Percentiles rank a stretch among this genome's conserved stretches.
Evolutionary conservation across 2,113 vertebrate genomes (phyloP).

Genomic region (Deroptyus accipitrinus): DNA sequence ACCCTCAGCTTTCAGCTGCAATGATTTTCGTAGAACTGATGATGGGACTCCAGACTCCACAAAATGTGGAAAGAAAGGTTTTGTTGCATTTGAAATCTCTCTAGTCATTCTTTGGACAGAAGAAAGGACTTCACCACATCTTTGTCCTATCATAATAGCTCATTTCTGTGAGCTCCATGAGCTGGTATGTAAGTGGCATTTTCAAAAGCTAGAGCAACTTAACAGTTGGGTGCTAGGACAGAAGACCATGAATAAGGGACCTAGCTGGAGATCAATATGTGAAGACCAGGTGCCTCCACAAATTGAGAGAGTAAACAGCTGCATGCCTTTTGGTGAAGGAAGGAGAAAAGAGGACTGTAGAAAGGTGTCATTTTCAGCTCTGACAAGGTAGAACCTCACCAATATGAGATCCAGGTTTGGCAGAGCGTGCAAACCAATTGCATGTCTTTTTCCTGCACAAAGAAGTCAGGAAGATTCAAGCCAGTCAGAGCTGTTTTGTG

Average conservation of each 20-base stretch:
- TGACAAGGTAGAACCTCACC: background rate
- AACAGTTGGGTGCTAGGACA: background rate
- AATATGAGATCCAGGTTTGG: background rate
- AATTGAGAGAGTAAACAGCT: accelerated
- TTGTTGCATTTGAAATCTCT: background rate
- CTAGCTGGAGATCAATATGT: background rate
- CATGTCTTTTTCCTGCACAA: background rate
- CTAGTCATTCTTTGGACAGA: background rate
- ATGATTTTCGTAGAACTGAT: background rate
- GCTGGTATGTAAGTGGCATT: background rate
- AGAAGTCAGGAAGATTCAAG: background rate
- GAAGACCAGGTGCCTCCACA: background rate
- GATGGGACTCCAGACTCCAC: background rate
- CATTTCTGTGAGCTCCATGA: background rate
- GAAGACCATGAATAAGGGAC: background rate
- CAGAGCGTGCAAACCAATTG: background rate
- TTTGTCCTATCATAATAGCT: background rate
- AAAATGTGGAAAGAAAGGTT: background rate
- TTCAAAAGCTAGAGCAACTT: background rate
- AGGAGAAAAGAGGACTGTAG: background rate
- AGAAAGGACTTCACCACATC: background rate
- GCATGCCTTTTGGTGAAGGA: background rate
- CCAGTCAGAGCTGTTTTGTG: background rate
- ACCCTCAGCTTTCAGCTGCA: background rate
- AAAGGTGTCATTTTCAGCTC: background rate